phyloP scores from a whole-genome alignment of 2,888 invertebrate species.

The Petrophora chlorosata region DNA sequence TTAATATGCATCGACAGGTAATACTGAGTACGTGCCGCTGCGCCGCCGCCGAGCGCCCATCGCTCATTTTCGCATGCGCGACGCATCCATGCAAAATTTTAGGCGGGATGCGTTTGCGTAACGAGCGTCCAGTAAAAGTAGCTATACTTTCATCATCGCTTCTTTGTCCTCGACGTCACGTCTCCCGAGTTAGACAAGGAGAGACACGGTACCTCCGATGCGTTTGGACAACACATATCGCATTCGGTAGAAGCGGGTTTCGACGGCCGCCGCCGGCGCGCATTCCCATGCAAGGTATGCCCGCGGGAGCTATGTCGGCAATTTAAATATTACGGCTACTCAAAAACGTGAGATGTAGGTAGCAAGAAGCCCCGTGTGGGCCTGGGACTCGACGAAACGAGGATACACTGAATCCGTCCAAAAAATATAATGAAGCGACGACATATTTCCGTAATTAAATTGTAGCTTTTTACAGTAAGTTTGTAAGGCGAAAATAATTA shows the following conservation, averaged over 20 bases:
- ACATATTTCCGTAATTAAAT: constrained; percentile 80
- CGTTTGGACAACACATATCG: constrained; percentile 71
- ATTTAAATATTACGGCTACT: constrained; percentile 83
- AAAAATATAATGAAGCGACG: constrained; percentile 71
- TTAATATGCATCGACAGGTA: constrained; percentile 82
- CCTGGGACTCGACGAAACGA: constrained; percentile 65
- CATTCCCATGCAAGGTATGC: constrained; percentile 82
- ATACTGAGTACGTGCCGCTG: constrained; percentile 73
- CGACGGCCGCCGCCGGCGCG: constrained; percentile 74
- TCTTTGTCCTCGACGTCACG: constrained; percentile 63
- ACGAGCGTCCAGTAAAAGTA: constrained; percentile 68
- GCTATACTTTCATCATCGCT: constrained; percentile 65
- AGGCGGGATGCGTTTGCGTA: constrained; percentile 80
- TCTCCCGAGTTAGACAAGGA: constrained; percentile 71
- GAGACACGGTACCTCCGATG: constrained; percentile 55
- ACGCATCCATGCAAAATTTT: constrained; percentile 83
- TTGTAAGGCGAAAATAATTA: constrained; percentile 61
- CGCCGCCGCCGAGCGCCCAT: constrained; percentile 56
- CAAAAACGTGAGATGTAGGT: constrained; percentile 82
- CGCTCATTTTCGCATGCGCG: constrained; percentile 72
- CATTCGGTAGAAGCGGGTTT: constrained; percentile 81
- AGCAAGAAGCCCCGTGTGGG: constrained; percentile 79
- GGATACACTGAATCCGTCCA: constrained; percentile 69
- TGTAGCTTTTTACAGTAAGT: constrained; percentile 64
- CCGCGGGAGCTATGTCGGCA: constrained; percentile 80